These are phyloP conservation scores for Deilephila elpenor DNA, from an alignment of 2,888 invertebrate genomes.

Conservation along the genomic window DNA sequence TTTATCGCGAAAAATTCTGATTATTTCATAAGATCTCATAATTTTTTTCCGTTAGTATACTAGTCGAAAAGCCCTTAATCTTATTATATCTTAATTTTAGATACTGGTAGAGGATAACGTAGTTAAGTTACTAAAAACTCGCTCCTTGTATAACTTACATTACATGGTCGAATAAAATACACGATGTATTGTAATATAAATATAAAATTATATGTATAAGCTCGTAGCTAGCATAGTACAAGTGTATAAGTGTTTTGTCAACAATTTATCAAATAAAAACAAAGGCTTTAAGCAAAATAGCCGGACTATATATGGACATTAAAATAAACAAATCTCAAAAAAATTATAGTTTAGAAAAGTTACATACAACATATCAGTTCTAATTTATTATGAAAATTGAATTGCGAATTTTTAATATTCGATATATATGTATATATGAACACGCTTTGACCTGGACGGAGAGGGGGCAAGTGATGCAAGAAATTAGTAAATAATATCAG, in stretches of 20 bases:
- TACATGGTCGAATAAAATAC: constrained; percentile 61
- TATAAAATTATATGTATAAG: constrained; percentile 61
- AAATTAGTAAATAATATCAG: constrained; percentile 17
- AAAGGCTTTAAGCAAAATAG: constrained; percentile 40
- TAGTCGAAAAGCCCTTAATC: constrained; percentile 81
- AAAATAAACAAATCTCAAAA: constrained; percentile 3
- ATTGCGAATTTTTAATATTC: constrained; percentile 11
- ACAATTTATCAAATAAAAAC: background rate
- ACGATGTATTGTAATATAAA: constrained; percentile 54
- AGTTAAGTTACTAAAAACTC: constrained; percentile 61
- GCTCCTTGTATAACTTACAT: constrained; percentile 61
- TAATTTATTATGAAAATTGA: constrained; percentile 2
- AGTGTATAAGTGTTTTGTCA: constrained; percentile 32
- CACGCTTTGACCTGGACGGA: constrained; percentile 81
- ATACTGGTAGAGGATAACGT: constrained; percentile 61
- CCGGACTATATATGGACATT: constrained; percentile 26
- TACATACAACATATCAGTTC: constrained; percentile 3
- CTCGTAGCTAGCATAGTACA: constrained; percentile 61
- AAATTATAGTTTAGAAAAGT: constrained; percentile 5
- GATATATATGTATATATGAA: constrained; percentile 68
- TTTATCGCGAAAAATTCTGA: constrained; percentile 79
- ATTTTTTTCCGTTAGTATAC: constrained; percentile 73
- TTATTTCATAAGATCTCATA: constrained; percentile 80
- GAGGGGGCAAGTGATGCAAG: constrained; percentile 66
- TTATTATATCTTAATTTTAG: constrained; percentile 48